Conservation (phyloP, 2,888 invertebrate species). For the Brachypalpus laphriformis region DNA sequence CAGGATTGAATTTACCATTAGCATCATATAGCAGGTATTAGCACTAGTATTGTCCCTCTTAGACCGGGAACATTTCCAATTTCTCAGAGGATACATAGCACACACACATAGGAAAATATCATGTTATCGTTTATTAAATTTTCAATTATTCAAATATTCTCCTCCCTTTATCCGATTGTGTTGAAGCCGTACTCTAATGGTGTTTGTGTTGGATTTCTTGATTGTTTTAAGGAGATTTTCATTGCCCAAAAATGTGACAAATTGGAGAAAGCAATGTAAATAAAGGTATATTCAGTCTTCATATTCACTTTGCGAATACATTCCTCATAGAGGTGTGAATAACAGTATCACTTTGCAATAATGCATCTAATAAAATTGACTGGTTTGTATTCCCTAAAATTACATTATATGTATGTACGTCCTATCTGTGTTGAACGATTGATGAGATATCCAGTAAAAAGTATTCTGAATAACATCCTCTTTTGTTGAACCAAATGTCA, state of each 20-base stretch:
- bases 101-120: constrained; percentile 32
- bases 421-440: too few species aligned
- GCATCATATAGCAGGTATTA: not conserved
- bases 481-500: too few species aligned
- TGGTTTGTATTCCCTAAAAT: too few species aligned
- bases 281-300: constrained; percentile 10
- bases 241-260: constrained; percentile 14
- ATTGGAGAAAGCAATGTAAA: constrained; percentile 24
- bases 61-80: constrained; percentile 15
- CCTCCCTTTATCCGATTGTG: not conserved
- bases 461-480: too few species aligned
- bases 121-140: constrained; percentile 58
- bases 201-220: not conserved
- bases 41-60: too few species aligned
- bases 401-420: too few species aligned
- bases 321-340: too few species aligned
- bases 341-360: too few species aligned
- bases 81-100: not conserved
- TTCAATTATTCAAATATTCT: constrained; percentile 57
- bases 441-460: too few species aligned
- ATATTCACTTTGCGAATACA: not conserved
- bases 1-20: not conserved
- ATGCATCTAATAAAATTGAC: too few species aligned
- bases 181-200: not conserved
- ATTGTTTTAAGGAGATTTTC: constrained; percentile 12